These are phyloP conservation scores for Trinorchestia longiramus DNA, from an alignment of 1,140 invertebrate genomes.

Conservation along the genomic window DNA sequence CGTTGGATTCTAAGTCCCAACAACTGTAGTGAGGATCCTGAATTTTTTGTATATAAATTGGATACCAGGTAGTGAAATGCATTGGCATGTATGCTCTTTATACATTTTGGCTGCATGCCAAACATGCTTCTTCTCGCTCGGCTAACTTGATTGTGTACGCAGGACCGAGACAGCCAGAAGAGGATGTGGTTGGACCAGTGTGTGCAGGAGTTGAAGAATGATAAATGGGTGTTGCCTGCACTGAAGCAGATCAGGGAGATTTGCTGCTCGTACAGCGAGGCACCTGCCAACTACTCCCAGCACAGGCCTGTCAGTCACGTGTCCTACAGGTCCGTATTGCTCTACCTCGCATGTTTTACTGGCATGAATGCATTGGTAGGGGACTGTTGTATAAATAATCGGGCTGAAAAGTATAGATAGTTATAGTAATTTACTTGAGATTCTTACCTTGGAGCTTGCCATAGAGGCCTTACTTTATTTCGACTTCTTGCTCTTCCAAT, in stretches of 20 bases:
- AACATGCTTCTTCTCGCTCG: neutral
- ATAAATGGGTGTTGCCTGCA: constrained; percentile 92
- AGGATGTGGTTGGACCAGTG: constrained; percentile 95
- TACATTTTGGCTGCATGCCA: neutral
- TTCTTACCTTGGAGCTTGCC: neutral
- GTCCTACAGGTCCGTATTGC: constrained; percentile 51
- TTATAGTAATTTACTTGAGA: neutral
- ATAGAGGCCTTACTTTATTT: neutral
- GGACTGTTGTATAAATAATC: neutral
- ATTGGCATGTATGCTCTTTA: neutral
- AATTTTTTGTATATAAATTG: neutral
- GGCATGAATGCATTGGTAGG: neutral
- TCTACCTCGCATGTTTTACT: neutral
- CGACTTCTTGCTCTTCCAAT: neutral
- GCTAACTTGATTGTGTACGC: constrained; percentile 64
- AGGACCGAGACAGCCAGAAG: constrained; percentile 96
- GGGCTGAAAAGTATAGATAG: neutral
- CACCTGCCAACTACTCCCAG: constrained; percentile 79
- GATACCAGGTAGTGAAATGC: neutral
- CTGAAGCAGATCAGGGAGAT: constrained; percentile 97
- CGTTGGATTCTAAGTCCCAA: neutral
- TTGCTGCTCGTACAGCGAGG: constrained; percentile 90
- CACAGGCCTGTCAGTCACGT: constrained; percentile 69
- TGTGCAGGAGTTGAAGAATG: constrained; percentile 92
- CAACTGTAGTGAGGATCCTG: neutral